Evolutionary conservation across 2,113 vertebrate genomes (phyloP), one percentile per base, ranked within the genome.

Genomic region (Ploceus nigricollis): DNA sequence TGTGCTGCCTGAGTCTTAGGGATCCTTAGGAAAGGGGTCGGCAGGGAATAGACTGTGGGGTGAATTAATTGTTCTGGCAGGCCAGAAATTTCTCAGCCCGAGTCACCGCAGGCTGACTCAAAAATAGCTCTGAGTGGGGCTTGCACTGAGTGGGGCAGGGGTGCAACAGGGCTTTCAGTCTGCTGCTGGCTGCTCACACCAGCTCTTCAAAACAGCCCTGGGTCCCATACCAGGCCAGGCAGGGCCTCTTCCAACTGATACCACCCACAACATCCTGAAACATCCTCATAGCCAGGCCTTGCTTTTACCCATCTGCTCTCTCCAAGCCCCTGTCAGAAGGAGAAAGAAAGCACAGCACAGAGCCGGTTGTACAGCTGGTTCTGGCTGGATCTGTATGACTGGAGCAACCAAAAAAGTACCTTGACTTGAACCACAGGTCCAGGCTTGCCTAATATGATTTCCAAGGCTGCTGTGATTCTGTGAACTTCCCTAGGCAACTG

Each of bases 41-140:
- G 37, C 50, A 20, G 71, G 39, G 39, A 82, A 42, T 21, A 64
- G 24, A 2, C 53, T 63, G 31, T 65, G 71, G 61, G 66, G 22
- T 82, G 78, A 94, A 90, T 72, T 94, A 92, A 94, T 90, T 90
- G 70, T 82, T 88, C 85, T 86, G 90, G 57, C 70, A 93, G 45
- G 28, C 30, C 66, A 63, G 79, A 77, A 86, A 50, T 66, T 73
- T 86, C 92, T 88, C 54, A 95, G 42, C 19, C 82, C 6, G 1
- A 66, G 35, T 56, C 51, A 87, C 82, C 42, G 10, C 50, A 50
- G 90, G 68, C 85, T 70, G 64, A 17, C 35, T 83, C 68, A 83
- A 58, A 92, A 93, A 88, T 58, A 92, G 30, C 54, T 73, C 68
- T 42, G n/a, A n/a, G n/a, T n/a, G n/a, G n/a, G 51, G 54, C 80